These are phyloP conservation scores for Drosophila pandora DNA, from an alignment of 1,140 invertebrate species.

Conservation along the genomic window DNA sequence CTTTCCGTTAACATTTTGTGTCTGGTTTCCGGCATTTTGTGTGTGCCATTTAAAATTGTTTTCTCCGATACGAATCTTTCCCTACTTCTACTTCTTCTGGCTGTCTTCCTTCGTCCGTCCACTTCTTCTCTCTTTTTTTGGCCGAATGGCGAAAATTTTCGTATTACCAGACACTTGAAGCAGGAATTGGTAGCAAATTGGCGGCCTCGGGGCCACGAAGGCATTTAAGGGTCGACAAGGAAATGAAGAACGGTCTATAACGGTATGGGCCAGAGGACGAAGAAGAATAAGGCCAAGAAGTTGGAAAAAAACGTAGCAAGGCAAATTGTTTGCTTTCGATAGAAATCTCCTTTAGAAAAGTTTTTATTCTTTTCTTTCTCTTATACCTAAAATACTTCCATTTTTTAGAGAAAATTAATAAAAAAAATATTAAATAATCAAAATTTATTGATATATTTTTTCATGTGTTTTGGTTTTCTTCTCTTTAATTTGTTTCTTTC, in stretches of 20 bases:
- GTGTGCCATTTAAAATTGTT: constrained; percentile 79
- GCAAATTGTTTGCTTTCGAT: constrained; percentile 50
- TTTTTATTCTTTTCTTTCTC: not conserved
- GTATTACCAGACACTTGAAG: constrained; percentile 63
- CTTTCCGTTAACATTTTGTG: constrained; percentile 79
- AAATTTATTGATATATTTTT: not conserved
- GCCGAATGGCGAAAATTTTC: constrained; percentile 27
- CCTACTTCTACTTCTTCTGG: constrained; percentile 32
- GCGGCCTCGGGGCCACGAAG: constrained; percentile 52
- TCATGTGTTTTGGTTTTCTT: not conserved
- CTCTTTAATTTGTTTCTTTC: constrained; percentile 24
- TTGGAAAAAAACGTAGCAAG: constrained; percentile 28
- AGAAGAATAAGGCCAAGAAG: constrained; percentile 23
- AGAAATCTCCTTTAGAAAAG: constrained; percentile 26
- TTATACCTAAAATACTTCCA: too few species aligned
- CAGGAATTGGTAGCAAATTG: constrained; percentile 77
- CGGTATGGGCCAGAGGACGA: not conserved
- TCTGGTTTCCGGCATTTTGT: constrained; percentile 80
- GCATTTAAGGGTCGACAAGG: constrained; percentile 54
- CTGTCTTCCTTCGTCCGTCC: not conserved
- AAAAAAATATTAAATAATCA: too few species aligned
- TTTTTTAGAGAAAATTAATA: too few species aligned
- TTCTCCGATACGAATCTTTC: constrained; percentile 73
- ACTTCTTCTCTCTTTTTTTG: constrained; percentile 3
- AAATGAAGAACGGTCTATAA: constrained; percentile 22